Percentiles rank a stretch among this genome's conserved stretches.
These are phyloP conservation scores for Fukomys damarensis DNA, from an alignment of 2,113 vertebrate genomes.

Conservation along the genomic window DNA sequence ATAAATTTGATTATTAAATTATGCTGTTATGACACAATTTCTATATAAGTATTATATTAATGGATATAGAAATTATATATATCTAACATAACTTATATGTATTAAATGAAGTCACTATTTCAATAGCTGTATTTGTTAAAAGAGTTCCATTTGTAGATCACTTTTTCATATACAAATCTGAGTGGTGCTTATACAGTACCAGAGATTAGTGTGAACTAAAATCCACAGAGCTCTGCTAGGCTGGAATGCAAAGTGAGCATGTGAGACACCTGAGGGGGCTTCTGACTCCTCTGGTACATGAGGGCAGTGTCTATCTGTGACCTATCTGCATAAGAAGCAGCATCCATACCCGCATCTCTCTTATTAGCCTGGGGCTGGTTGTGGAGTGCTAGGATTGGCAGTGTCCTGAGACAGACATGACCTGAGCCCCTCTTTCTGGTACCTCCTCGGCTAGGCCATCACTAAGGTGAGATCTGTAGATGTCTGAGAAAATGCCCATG, in stretches of 20 bases:
- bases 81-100: not conserved
- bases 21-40: not conserved
- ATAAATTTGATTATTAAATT: slow-evolving; percentile 4
- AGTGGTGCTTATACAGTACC: not conserved
- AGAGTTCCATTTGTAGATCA: not conserved
- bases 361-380: fast-evolving
- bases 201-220: fast-evolving
- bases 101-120: not conserved
- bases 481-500: not conserved
- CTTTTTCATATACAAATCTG: not conserved
- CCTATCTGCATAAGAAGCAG: fast-evolving
- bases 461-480: not conserved
- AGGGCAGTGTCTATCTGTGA: fast-evolving
- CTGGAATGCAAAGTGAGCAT: fast-evolving
- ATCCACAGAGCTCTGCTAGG: no score
- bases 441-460: not conserved
- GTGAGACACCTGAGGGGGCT: fast-evolving
- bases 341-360: fast-evolving
- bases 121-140: not conserved
- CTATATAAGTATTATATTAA: not conserved
- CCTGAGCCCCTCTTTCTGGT: not conserved
- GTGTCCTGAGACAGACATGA: not conserved
- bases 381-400: fast-evolving
- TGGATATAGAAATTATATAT: not conserved
- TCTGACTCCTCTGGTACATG: fast-evolving